Conservation (phyloP, 2,888 invertebrate genomes). For the Lumbricus terrestris region DNA sequence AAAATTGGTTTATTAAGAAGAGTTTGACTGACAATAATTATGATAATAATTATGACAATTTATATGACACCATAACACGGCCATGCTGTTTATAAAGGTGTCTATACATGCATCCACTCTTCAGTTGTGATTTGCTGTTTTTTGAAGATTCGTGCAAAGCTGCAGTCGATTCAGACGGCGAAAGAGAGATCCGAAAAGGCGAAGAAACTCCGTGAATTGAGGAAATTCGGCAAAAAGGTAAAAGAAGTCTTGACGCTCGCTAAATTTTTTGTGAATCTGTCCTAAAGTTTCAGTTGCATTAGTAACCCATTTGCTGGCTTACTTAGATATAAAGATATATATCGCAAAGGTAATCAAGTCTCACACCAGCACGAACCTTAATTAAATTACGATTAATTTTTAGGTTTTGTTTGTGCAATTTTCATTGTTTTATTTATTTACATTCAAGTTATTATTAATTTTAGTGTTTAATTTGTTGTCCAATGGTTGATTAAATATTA, state of each 20-base stretch:
- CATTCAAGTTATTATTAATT: background rate
- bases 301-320: too few species aligned
- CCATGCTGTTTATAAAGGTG: too few species aligned
- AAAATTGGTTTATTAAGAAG: too few species aligned
- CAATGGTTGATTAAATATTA: too few species aligned
- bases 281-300: too few species aligned
- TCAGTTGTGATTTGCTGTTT: background rate
- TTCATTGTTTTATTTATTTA: background rate
- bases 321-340: slow-evolving; percentile 25
- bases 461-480: too few species aligned
- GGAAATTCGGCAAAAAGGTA: slow-evolving; percentile 67
- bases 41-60: background rate
- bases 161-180: slow-evolving; percentile 79
- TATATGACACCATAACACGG: too few species aligned
- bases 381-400: background rate
- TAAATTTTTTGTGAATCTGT: too few species aligned
- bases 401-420: background rate
- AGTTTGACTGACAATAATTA: too few species aligned
- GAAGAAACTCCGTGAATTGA: slow-evolving; percentile 81
- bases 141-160: slow-evolving; percentile 70
- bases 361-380: too few species aligned
- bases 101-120: background rate
- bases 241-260: too few species aligned
- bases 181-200: slow-evolving; percentile 87
- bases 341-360: background rate